These are phyloP conservation scores for Cinara cedri DNA, from an alignment of 2,888 invertebrate genomes.

Conservation along the genomic window DNA sequence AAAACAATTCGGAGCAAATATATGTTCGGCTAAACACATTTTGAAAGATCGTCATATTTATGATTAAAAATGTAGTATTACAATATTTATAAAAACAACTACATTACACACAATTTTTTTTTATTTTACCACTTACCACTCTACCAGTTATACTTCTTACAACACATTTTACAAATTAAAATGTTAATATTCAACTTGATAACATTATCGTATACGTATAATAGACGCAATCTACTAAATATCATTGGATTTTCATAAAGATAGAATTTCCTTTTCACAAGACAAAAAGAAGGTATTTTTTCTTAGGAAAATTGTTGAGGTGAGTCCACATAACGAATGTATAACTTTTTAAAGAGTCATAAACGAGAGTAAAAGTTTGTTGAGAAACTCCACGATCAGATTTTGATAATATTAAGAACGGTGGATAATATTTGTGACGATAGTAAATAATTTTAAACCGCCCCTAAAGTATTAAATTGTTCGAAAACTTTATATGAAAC, in stretches of 20 bases:
- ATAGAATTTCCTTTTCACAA: background rate
- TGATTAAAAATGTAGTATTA: too few species aligned
- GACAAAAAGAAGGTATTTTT: background rate
- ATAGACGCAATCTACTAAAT: too few species aligned
- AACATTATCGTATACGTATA: too few species aligned
- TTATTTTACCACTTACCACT: too few species aligned
- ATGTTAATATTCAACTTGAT: background rate
- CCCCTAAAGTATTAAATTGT: conserved; percentile 29
- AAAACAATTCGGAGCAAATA: too few species aligned
- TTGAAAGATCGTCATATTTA: too few species aligned
- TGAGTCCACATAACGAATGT: background rate
- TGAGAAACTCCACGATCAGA: conserved; percentile 8
- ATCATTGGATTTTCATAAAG: conserved; percentile 2
- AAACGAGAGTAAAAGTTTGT: conserved; percentile 44
- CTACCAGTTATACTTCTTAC: too few species aligned
- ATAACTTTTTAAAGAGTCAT: conserved; percentile 20
- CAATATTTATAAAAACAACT: too few species aligned
- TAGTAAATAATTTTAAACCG: conserved; percentile 21
- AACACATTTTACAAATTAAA: too few species aligned
- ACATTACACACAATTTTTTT: too few species aligned
- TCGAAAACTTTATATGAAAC: conserved; percentile 23
- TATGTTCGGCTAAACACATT: too few species aligned
- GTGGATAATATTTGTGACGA: conserved; percentile 27
- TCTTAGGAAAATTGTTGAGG: background rate
- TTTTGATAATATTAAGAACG: conserved; percentile 19